Conservation (phyloP, 2,113 vertebrate genomes). For the Trogon surrucura region DNA sequence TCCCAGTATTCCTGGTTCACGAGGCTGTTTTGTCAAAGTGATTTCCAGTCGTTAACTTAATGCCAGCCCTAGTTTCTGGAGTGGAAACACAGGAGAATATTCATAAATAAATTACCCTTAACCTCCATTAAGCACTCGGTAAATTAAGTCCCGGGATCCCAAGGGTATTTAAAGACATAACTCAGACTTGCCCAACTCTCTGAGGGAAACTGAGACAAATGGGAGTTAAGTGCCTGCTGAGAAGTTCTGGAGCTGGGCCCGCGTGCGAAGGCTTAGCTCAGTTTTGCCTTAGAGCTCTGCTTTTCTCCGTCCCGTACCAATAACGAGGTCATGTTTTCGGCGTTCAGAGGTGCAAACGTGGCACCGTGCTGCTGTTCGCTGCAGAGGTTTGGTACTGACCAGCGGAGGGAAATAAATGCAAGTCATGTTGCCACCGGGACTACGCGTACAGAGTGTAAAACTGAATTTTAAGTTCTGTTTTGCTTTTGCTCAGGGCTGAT, state of each 20-base stretch:
- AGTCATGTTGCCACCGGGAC: background rate
- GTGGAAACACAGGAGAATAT: background rate
- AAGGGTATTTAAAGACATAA: background rate
- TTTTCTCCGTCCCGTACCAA: background rate
- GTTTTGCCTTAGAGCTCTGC: background rate
- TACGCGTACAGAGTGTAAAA: background rate
- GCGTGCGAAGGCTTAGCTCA: background rate
- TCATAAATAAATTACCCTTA: slow-evolving; percentile 2
- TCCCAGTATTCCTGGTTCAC: background rate
- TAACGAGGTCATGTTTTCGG: background rate
- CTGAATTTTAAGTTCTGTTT: background rate
- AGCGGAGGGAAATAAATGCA: background rate
- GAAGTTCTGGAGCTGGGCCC: background rate
- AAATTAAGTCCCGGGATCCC: background rate
- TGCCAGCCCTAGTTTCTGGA: background rate
- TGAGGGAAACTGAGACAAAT: background rate
- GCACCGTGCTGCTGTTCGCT: background rate
- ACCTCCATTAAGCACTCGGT: background rate
- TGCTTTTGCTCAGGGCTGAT: background rate
- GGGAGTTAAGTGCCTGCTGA: background rate
- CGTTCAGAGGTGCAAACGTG: background rate
- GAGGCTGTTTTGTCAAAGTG: background rate
- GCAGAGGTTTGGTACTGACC: background rate
- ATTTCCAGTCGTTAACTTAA: background rate
- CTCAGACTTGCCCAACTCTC: background rate